phyloP scores from a whole-genome alignment of 2,888 invertebrate genomes.

The Synergus gifuensis region DNA sequence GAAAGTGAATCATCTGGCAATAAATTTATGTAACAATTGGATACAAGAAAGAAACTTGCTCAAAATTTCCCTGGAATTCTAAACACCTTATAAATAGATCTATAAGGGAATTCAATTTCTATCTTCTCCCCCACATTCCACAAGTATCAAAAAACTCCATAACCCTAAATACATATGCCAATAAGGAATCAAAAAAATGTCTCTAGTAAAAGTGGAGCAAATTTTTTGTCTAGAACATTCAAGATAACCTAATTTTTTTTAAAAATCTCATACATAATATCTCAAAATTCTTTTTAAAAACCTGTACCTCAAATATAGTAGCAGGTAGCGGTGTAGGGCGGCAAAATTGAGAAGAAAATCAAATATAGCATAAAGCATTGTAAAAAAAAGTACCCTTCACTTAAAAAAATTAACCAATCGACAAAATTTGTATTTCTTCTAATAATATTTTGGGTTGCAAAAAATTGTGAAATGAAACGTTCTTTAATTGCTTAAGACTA shows the following conservation, averaged over 20 bases:
- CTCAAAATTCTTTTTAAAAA: not conserved
- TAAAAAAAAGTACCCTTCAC: not conserved
- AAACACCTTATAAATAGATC: not conserved
- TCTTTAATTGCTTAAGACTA: not conserved
- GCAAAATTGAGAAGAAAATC: not conserved
- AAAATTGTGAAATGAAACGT: not conserved
- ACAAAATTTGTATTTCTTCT: not conserved
- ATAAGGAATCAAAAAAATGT: not conserved
- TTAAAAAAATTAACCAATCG: not conserved
- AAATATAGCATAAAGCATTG: not conserved
- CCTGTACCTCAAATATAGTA: not conserved
- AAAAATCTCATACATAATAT: not conserved
- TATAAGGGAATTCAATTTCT: not conserved
- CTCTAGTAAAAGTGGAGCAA: not conserved
- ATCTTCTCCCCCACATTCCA: not conserved
- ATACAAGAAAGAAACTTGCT: not conserved
- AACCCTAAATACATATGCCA: not conserved
- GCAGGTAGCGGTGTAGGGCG: not conserved
- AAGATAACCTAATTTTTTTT: not conserved
- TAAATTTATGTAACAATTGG: constrained; percentile 5
- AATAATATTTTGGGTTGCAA: not conserved
- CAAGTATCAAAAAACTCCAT: not conserved
- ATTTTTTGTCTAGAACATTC: not conserved
- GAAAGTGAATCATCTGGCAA: constrained; percentile 18
- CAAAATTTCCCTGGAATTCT: not conserved